Evolutionary conservation across 1,140 invertebrate genomes (phyloP), one percentile per base, ranked within the genome.

Genomic region (Coelopa frigida): DNA sequence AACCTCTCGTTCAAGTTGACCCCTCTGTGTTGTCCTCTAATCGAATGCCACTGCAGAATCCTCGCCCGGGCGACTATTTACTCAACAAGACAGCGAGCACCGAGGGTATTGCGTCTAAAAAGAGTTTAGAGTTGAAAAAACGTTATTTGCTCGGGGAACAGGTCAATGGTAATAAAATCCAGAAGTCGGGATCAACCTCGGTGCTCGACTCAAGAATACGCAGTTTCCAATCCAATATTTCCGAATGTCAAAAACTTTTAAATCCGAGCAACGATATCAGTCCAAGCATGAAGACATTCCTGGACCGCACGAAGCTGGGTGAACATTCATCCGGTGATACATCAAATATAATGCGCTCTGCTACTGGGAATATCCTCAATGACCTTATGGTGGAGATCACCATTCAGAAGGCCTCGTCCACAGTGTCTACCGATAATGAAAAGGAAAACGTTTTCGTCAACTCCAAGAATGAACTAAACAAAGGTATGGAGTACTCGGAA

Each of bases 241-340:
- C 87, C 1, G 88, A 92, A 60, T 85, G 88, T 54, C 89, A 94
- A 59, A 92, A 92, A 58, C 68, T 91, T 46, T 60, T 93, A 26
- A 85, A 89, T 67, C 86, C 87, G 0, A 84, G 87, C 0, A 75
- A 82, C 0, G 79, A 83, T 49, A 82, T 84, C 6, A 84, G 81
- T 61, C 77, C 83, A 2, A 78, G 80, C 15, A 86, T 87, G 83
- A 81, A 84, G 55, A 81, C 79, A 2, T 84, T 86, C 56, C 62
- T 83, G 10, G 62, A 68, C 36, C 54, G 58, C 17, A 68, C 61
- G 15, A 68, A 63, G 32, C 21, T 66, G 29, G 59, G 58, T 5
- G 61, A 57, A 23, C 50, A 47, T 21, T 20, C 41, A 48, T 38
- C 44, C 3, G 54, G 55, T 31, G 32, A 48, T 14, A 59, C 56